Evolutionary conservation across 2,888 invertebrate species (phyloP), one percentile per base, ranked within the genome.

Genomic region (Thumatha senex): DNA sequence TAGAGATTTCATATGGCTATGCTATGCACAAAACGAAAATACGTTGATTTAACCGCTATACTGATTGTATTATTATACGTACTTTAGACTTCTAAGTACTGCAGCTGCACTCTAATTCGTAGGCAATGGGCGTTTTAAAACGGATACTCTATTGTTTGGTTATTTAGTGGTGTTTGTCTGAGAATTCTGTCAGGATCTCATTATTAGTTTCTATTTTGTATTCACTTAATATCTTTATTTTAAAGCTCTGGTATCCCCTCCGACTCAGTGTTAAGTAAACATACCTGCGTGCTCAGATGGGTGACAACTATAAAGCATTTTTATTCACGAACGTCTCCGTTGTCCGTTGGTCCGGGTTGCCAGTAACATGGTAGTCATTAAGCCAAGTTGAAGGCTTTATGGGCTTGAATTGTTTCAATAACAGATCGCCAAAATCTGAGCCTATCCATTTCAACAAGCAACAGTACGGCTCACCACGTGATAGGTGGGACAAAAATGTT

Each of bases 101-200:
- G 31, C 31, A 31, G 31, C 11, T 58, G 56, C 65, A 69, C 60
- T 67, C 70, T 82, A 75, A 69, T 87, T 87, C 80, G 80, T 77
- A 88, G 70, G 78, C 86, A 65, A 74, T 55, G 69, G 67, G 70
- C 80, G 86, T 85, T 67, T 74, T 38, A 58, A 64, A 70, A 78
- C 80, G 85, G 83, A 82, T 82, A 78, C 80, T 86, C 83, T 84
- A 87, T 89, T 10, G 1, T 10, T 31, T 86, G 86, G 88, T 80
- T 83, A 71, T 76, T 74, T 76, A 72, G 54, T 58, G 58, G 63
- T 61, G 75, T 76, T 67, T 77, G 81, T 84, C 84, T 83, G 76
- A 79, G 81, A 83, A 85, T 83, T 80, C 73, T 68, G 80, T 76
- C 74, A 77, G 73, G 67, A 72, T 62, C 56, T 65, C 46, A 46